A percentile compares a stretch with the other conserved stretches of the same genome.
phyloP scores from a whole-genome alignment of 2,888 invertebrate genomes.

The Ceriagrion tenellum region DNA sequence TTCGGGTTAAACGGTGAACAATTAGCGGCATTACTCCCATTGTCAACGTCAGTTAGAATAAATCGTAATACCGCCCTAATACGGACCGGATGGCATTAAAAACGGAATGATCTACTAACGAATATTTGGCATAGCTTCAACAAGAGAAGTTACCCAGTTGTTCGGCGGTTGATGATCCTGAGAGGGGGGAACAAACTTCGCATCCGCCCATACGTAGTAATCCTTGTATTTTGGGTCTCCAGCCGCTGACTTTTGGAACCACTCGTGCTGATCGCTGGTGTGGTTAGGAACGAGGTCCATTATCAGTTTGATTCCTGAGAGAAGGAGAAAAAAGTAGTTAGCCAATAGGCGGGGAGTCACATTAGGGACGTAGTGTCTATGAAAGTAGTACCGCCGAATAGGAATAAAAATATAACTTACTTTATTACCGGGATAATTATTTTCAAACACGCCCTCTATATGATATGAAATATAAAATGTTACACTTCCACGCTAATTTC shows the following conservation, averaged over 20 bases:
- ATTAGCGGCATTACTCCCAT: no score
- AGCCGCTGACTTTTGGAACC: slow-evolving; percentile 78
- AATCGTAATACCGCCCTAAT: no score
- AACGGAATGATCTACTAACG: neutral
- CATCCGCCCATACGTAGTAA: slow-evolving; percentile 78
- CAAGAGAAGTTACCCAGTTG: slow-evolving; percentile 72
- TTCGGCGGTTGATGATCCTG: slow-evolving; percentile 71
- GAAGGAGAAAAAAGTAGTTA: neutral
- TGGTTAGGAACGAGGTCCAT: slow-evolving; percentile 75
- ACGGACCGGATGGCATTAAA: neutral
- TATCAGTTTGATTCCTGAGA: slow-evolving; percentile 69
- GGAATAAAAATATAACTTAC: no score
- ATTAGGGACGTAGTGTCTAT: no score
- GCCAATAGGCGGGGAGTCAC: no score
- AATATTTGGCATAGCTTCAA: neutral
- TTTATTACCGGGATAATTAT: no score
- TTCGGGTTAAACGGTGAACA: no score
- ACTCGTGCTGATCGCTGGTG: slow-evolving; percentile 78
- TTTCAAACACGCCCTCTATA: no score
- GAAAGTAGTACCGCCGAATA: no score
- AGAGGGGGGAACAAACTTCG: slow-evolving; percentile 52
- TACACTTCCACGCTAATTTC: no score
- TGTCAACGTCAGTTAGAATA: no score
- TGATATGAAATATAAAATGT: no score
- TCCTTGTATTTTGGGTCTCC: slow-evolving; percentile 76